Evolutionary conservation across 2,797 vertebrate genomes (phyloP).

Genomic region (Euthynnus affinis): DNA sequence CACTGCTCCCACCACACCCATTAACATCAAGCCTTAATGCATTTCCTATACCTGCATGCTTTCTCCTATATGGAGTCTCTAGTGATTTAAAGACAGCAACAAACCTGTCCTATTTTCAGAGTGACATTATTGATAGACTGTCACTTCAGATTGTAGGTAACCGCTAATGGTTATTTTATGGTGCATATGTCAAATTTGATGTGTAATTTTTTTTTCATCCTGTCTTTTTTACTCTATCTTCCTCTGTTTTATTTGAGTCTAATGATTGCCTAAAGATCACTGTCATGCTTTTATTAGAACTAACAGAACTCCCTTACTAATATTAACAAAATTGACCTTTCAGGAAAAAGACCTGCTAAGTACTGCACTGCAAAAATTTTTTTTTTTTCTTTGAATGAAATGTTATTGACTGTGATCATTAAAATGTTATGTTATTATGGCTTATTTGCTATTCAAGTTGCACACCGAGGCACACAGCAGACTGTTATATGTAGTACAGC

Average conservation of each 20-base stretch:
- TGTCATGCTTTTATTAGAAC: slow-evolving; percentile 55
- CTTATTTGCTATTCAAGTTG: slow-evolving; percentile 8
- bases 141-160: slow-evolving; percentile 87
- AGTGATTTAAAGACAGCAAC: slow-evolving; percentile 90
- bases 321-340: slow-evolving; percentile 54
- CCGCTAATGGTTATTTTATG: slow-evolving; percentile 90
- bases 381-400: slow-evolving; percentile 15
- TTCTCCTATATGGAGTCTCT: slow-evolving; percentile 80
- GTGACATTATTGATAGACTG: slow-evolving; percentile 90
- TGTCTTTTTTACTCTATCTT: slow-evolving; percentile 27
- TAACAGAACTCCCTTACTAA: slow-evolving; percentile 40
- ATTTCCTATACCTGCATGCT: slow-evolving; percentile 84
- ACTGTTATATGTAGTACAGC: neutral
- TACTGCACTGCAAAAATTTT: slow-evolving; percentile 10
- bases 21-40: slow-evolving; percentile 84
- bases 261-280: slow-evolving; percentile 63
- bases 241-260: slow-evolving; percentile 60
- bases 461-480: neutral
- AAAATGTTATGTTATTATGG: slow-evolving; percentile 14
- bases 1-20: slow-evolving; percentile 75
- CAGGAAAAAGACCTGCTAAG: slow-evolving; percentile 42
- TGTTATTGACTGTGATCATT: slow-evolving; percentile 32
- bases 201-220: slow-evolving; percentile 57
- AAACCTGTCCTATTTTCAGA: slow-evolving; percentile 90
- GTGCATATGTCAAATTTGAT: slow-evolving; percentile 86